Evolutionary conservation across 2,113 vertebrate species (phyloP).

Genomic region (Pitta sordida): DNA sequence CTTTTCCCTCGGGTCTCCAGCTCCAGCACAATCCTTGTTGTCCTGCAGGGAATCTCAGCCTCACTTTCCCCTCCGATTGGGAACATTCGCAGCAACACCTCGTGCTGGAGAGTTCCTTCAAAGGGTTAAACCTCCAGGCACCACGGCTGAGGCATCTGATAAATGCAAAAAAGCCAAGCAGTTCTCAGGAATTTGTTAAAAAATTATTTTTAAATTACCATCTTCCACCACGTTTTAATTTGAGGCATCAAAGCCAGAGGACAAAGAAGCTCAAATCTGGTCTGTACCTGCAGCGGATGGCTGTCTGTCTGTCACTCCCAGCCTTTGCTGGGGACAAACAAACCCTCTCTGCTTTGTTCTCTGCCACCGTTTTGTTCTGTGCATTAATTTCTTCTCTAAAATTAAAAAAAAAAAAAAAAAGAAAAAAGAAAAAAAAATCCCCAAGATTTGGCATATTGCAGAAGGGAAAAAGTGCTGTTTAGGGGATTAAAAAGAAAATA

Average conservation of each 20-base stretch:
- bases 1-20: background rate
- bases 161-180: background rate
- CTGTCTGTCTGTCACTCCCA: background rate
- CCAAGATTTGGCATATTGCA: background rate
- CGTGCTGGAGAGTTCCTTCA: background rate
- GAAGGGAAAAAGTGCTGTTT: background rate
- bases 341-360: constrained; percentile 38
- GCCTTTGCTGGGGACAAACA: constrained; percentile 5
- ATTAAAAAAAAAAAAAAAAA: background rate
- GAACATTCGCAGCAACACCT: background rate
- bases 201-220: constrained; percentile 35
- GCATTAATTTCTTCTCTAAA: constrained; percentile 26
- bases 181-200: background rate
- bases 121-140: background rate
- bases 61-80: background rate
- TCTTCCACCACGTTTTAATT: background rate
- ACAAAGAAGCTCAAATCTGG: background rate
- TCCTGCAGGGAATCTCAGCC: background rate
- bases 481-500: constrained; percentile 54
- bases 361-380: background rate
- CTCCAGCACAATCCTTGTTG: background rate
- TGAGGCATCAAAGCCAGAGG: constrained; percentile 38
- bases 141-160: background rate
- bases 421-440: background rate
- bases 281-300: background rate